Percentiles rank a stretch among this genome's conserved stretches.
These are phyloP conservation scores for Argyresthia albistria DNA, from an alignment of 2,888 invertebrate species.

Conservation along the genomic window DNA sequence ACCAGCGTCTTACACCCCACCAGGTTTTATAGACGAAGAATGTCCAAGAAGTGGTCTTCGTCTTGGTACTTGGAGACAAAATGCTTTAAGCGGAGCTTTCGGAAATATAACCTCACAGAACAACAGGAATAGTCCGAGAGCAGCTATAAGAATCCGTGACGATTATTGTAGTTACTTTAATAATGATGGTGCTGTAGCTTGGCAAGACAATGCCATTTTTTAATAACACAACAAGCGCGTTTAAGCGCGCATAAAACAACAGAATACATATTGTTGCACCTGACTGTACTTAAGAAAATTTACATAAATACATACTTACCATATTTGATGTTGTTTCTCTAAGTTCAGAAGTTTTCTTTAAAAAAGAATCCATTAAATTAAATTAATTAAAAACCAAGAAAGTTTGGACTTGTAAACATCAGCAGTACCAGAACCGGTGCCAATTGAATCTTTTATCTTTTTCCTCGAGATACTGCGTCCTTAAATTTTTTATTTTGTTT, in stretches of 20 bases:
- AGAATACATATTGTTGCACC: conserved; percentile 4
- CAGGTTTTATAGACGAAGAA: conserved; percentile 1
- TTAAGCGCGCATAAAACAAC: background rate
- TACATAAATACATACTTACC: conserved; percentile 8
- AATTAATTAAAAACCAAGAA: conserved; percentile 10
- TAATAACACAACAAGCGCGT: background rate
- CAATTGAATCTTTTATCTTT: background rate
- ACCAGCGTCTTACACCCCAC: conserved; percentile 4
- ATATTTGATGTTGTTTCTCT: conserved; percentile 10
- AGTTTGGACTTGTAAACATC: conserved; percentile 11
- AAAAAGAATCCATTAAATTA: conserved; percentile 11
- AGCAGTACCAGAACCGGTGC: conserved; percentile 1
- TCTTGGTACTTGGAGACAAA: conserved; percentile 10
- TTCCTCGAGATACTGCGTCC: too few species aligned
- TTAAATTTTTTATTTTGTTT: too few species aligned
- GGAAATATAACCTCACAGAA: conserved; percentile 10
- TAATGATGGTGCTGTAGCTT: conserved; percentile 9
- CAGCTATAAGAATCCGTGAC: conserved; percentile 10
- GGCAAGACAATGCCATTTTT: conserved; percentile 8
- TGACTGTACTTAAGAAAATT: background rate
- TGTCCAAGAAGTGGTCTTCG: conserved; percentile 8
- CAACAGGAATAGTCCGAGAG: conserved; percentile 9
- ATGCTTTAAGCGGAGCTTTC: conserved; percentile 8
- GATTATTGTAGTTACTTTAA: conserved; percentile 11
- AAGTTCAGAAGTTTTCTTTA: conserved; percentile 10